Percentiles rank a stretch among this genome's conserved stretches.
Conservation (phyloP, 2,113 vertebrate genomes). For the Thryonomys swinderianus region DNA sequence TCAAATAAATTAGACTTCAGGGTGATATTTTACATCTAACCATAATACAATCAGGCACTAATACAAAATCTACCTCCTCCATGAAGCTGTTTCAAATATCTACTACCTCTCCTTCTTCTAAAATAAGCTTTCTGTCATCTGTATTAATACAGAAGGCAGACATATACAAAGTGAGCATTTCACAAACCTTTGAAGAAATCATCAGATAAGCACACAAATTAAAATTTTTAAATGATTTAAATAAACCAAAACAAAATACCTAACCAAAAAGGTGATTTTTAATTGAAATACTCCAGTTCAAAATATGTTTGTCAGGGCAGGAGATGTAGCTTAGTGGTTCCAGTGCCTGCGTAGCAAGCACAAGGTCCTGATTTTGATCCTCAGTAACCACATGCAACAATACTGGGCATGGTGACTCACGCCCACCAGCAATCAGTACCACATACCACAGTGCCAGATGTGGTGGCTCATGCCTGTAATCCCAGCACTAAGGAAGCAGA, state of each 20-base stretch:
- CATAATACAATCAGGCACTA: neutral
- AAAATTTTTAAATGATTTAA: constrained; percentile 57
- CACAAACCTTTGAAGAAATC: constrained; percentile 48
- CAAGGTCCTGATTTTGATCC: no score
- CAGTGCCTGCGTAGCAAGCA: no score
- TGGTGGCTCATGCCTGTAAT: no score
- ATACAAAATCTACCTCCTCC: constrained; percentile 7
- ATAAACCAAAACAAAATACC: constrained; percentile 47
- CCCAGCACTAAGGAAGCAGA: no score
- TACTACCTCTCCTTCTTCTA: neutral
- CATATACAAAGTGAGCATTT: constrained; percentile 28
- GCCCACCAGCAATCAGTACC: no score
- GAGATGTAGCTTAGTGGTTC: no score
- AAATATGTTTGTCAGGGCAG: no score
- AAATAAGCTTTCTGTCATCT: neutral
- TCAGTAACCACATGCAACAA: no score
- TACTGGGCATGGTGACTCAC: no score
- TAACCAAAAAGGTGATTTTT: constrained; percentile 35
- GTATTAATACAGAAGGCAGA: constrained; percentile 22
- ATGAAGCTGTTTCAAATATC: neutral
- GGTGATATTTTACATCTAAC: neutral
- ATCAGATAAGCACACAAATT: constrained; percentile 26
- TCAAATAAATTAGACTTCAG: neutral
- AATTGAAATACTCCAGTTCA: constrained; percentile 51
- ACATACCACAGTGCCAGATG: no score